Evolutionary conservation across 1,140 invertebrate species (phyloP).

Genomic region (Octopus bimaculoides): DNA sequence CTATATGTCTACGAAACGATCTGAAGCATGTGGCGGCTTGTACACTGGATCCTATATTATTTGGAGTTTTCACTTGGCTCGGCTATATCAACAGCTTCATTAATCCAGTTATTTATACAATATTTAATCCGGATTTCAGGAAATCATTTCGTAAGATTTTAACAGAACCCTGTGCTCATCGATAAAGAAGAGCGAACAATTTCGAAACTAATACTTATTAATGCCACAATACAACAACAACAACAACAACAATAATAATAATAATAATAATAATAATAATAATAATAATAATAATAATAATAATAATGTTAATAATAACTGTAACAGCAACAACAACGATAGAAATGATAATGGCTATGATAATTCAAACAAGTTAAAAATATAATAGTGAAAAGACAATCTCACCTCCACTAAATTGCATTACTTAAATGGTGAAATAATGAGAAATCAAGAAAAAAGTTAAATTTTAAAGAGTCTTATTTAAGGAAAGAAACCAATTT

Average conservation of each 20-base stretch:
- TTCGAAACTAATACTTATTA: constrained; percentile 2
- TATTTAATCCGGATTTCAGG: constrained; percentile 98
- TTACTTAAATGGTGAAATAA: no score
- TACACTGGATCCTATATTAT: constrained; percentile 44
- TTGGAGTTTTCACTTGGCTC: constrained; percentile 92
- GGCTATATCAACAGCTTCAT: constrained; percentile 97
- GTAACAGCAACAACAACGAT: no score
- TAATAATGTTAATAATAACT: not conserved
- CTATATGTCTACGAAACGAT: constrained; percentile 73
- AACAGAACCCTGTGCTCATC: constrained; percentile 34
- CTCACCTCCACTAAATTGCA: no score
- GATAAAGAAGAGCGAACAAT: not conserved
- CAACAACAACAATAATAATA: constrained; percentile 8
- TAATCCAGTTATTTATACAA: constrained; percentile 98
- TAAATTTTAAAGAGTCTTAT: no score
- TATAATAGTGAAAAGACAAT: no score
- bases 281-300: constrained; percentile 6
- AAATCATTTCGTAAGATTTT: constrained; percentile 98
- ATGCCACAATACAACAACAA: not conserved
- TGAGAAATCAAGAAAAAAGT: no score
- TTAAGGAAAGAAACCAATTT: no score
- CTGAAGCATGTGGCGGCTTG: constrained; percentile 42
- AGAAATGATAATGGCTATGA: no score
- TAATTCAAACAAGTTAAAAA: no score
- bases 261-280: not conserved